Evolutionary conservation across 2,888 invertebrate species (phyloP), one percentile per base, ranked within the genome.

Genomic region (Heliothis peltigera): DNA sequence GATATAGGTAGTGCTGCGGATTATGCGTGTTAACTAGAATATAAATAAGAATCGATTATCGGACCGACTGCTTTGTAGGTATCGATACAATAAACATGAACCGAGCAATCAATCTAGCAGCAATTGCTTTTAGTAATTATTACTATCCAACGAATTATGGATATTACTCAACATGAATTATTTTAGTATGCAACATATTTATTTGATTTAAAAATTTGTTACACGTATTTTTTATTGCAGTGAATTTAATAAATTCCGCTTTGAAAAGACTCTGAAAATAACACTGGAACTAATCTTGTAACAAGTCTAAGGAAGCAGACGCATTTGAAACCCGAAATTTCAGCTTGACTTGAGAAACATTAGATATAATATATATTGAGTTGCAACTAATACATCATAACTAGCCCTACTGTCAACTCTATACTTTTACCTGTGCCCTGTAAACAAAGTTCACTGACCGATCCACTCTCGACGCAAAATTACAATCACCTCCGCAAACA

Each of bases 31-130:
- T 52, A 42, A 25, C 54, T 39, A n/a, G 21, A 62, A 57, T 67
- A 70, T 64, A 70, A 78, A 78, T 75, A 63, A 19, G 42, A 42
- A 2, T 47, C 53, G 35, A 70, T 66, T 60, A 56, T 70, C 63
- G 39, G 15, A 18, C 15, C 8, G 39, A 60, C 49, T 66, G 44
- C 44, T 57, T 60, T 63, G 48, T 61, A 56, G 44, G 49, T 51
- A 58, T 49, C 49, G 47, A 64, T 71, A 56, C 28, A 35, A 58
- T 43, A 54, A 54, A 51, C 44, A 51, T 32, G 6, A 60, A 71
- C 55, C 25, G 56, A 43, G 51, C 53, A 28, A 75, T 71, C 42
- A 48, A 55, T 65, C 15, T 39, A 21, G 2, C 32, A 52, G 58
- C 35, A 47, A 52, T 77, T 7, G 19, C 5, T 46, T 47, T 21